Evolutionary conservation across 2,888 invertebrate genomes (phyloP), one percentile per base, ranked within the genome.

Genomic region (Mesoligia furuncula): DNA sequence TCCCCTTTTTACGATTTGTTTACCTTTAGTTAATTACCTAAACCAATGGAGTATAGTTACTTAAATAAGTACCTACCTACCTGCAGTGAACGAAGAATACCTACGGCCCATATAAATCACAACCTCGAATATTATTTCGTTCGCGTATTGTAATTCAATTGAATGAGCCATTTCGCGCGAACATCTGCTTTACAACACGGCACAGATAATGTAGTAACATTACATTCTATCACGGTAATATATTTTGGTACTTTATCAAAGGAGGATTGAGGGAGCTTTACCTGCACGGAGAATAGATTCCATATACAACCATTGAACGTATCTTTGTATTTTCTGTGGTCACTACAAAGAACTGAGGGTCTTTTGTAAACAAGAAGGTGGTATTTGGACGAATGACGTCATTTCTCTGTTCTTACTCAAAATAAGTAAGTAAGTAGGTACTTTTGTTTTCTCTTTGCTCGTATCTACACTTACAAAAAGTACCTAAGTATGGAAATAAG

Each of bases 191-290:
- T 82, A 81, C 80, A 87, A 74, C 72, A 59, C 77, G 72, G 77
- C 77, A 75, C 77, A 80, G 81, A 85, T 86, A 87, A 87, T 86
- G 80, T 87, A 88, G 75, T 78, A 83, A 80, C 87, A 87, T 85
- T 81, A 86, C 79, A 80, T 80, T 83, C 80, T 80, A 83, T 87
- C 81, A 88, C 77, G 27, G 81, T 86, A 81, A 88, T 88, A 86
- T 83, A 86, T 88, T 83, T 87, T 70, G 87, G 87, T 86, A 81
- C 85, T 88, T 82, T 81, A 87, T 88, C 88, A 88, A 82, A 83
- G 77, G 77, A 75, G 88, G 88, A 88, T 87, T 85, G 85, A 81
- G 86, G 73, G 70, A 81, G 88, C 86, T 87, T 86, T 87, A 82
- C 81, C 81, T 79, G 80, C 48, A 80, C 76, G 70, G 73, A 77